Evolutionary conservation across 2,113 vertebrate species (phyloP), one percentile per base, ranked within the genome.

Genomic region (Rousettus leschenaultii): DNA sequence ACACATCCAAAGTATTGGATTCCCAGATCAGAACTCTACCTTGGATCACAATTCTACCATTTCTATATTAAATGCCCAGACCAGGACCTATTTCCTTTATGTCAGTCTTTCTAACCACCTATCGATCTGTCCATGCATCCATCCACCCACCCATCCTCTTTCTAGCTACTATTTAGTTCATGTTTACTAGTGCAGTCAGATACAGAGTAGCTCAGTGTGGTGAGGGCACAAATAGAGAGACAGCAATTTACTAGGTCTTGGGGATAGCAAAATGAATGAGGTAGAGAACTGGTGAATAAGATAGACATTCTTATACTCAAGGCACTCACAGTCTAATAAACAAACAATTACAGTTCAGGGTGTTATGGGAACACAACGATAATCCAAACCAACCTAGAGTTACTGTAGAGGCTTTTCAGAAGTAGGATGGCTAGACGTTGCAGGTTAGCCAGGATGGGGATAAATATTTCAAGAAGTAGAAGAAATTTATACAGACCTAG

Each of bases 401-500:
- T 51, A 85, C 21, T 78, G 24, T 21, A 82, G 22, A 71, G 53
- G 40, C 2, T 82, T 86, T 92, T 85, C 12, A 82, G 38, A 89
- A 91, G 38, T 48, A 89, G 53, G 40, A 78, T 68, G 24, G 3
- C 38, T 96, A 21, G 15, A 91, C 91, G n/a, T 75, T 87, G 85
- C 21, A 86, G 61, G 43, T 73, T 88, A 80, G n/a, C 71, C 40
- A 85, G 35, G n/a, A 33, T 30, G 6, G 19, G 35, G 61, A 91
- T 89, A 92, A 53, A 92, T 92, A 95, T 83, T 92, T 89, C 77
- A 97, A 75, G 55, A 94, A 85, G 24, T 70, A 82, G 59, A 83
- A 79, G 21, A 92, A 78, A 83, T 92, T n/a, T 90, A 61, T 85
- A 86, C 92, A 93, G 57, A 75, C n/a, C 19, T 65, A 74, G 75